Conservation (phyloP, 2,888 invertebrate species). For the Linyphia triangularis region DNA sequence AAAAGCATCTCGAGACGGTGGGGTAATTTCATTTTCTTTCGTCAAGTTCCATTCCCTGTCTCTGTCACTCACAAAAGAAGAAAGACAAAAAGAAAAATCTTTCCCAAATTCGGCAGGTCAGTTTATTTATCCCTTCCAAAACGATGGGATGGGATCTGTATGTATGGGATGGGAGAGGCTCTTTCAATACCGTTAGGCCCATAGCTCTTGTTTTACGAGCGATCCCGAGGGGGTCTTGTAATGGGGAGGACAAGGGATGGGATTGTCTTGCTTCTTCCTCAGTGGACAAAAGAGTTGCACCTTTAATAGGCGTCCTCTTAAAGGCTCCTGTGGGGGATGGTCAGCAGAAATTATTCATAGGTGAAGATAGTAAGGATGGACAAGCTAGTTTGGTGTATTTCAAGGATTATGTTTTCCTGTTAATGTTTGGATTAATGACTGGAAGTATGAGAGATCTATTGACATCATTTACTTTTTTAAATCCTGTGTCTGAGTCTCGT, state of each 20-base stretch:
- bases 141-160: constrained; percentile 10
- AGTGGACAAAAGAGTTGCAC: constrained; percentile 57
- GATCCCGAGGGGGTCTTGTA: constrained; percentile 49
- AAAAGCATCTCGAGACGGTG: constrained; percentile 5
- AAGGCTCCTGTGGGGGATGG: constrained; percentile 36
- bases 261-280: constrained; percentile 35
- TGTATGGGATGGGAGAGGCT: constrained; percentile 4
- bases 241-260: constrained; percentile 61
- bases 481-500: too few relatives aligned
- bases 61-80: constrained; percentile 9
- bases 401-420: too few relatives aligned
- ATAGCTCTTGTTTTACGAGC: constrained; percentile 74
- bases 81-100: constrained; percentile 28
- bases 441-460: too few relatives aligned
- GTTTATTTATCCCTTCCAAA: constrained; percentile 50
- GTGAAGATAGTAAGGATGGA: too few relatives aligned
- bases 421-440: too few relatives aligned
- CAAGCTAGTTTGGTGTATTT: too few relatives aligned
- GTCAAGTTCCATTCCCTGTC: constrained; percentile 28
- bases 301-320: constrained; percentile 62
- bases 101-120: constrained; percentile 51
- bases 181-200: constrained; percentile 64
- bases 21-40: constrained; percentile 41
- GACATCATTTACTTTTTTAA: too few relatives aligned
- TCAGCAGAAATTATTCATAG: not conserved